phyloP scores from a whole-genome alignment of 2,888 invertebrate species.

The Nephrotoma appendiculata region DNA sequence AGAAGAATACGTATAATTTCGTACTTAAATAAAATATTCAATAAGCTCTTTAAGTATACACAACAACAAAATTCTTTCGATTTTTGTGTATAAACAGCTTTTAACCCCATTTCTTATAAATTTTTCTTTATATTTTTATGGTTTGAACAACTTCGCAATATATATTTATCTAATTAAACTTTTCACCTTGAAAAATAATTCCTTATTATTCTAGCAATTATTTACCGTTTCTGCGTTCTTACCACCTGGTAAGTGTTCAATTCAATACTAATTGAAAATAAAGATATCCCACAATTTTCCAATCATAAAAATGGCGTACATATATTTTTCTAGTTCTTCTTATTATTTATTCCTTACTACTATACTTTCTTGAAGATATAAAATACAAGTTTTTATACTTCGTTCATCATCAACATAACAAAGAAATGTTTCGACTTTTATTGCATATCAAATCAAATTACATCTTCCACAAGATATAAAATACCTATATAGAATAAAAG shows the following conservation, averaged over 20 bases:
- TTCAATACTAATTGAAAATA: background rate
- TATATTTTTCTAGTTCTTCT: background rate
- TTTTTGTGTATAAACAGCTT: background rate
- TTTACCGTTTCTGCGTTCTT: background rate
- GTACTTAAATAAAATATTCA: background rate
- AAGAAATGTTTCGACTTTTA: background rate
- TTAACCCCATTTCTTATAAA: background rate
- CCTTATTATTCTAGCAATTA: background rate
- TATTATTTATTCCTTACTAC: background rate
- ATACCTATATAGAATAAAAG: background rate
- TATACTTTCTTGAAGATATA: background rate
- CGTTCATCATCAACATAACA: background rate
- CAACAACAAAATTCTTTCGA: background rate
- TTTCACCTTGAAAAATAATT: background rate
- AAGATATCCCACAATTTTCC: background rate
- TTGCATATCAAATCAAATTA: background rate
- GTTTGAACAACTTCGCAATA: background rate
- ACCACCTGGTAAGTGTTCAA: background rate
- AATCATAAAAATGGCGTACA: background rate
- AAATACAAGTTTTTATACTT: background rate
- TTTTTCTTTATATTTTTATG: background rate
- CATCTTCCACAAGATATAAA: background rate
- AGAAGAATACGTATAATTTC: background rate
- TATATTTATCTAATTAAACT: background rate
- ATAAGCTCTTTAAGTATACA: background rate